Percentiles rank a stretch among this genome's conserved stretches.
Evolutionary conservation across 2,888 invertebrate species (phyloP).

Genomic region (Drosophila multiciliata): DNA sequence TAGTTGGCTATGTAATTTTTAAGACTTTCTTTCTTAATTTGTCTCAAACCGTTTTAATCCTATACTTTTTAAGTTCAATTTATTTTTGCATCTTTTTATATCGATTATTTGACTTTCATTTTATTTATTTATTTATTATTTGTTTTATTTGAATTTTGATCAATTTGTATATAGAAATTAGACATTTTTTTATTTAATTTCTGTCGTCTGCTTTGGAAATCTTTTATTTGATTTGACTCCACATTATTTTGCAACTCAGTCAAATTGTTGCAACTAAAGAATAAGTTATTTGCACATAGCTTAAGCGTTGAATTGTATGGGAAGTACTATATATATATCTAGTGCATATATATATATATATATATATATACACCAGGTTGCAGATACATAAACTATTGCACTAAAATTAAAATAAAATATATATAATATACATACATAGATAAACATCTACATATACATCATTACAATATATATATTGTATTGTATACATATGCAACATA

Average conservation of each 20-base stretch:
- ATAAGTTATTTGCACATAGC: slow-evolving; percentile 45
- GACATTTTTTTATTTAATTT: not conserved
- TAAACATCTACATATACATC: slow-evolving; percentile 25
- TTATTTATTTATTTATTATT: slow-evolving; percentile 11
- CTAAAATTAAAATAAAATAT: slow-evolving; percentile 31
- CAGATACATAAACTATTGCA: slow-evolving; percentile 61
- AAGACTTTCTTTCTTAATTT: slow-evolving; percentile 9
- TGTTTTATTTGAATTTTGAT: slow-evolving; percentile 6
- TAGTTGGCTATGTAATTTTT: slow-evolving; percentile 10
- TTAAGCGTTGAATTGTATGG: slow-evolving; percentile 51
- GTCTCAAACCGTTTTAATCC: slow-evolving; percentile 35
- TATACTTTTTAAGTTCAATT: slow-evolving; percentile 36
- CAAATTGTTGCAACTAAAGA: slow-evolving; percentile 63
- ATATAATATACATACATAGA: slow-evolving; percentile 34
- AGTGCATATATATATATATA: slow-evolving; percentile 13
- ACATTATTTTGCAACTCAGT: slow-evolving; percentile 56
- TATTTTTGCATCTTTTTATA: slow-evolving; percentile 4
- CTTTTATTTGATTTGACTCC: slow-evolving; percentile 13
- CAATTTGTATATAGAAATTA: slow-evolving; percentile 44
- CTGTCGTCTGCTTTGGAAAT: slow-evolving; percentile 17
- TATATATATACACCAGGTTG: slow-evolving; percentile 40
- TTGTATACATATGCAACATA: slow-evolving; percentile 37
- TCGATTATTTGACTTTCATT: not conserved
- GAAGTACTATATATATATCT: slow-evolving; percentile 5
- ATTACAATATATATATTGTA: slow-evolving; percentile 8